These are phyloP conservation scores for Hermatobates lingyangjiaoensis DNA, from an alignment of 1,140 invertebrate species.

Conservation along the genomic window DNA sequence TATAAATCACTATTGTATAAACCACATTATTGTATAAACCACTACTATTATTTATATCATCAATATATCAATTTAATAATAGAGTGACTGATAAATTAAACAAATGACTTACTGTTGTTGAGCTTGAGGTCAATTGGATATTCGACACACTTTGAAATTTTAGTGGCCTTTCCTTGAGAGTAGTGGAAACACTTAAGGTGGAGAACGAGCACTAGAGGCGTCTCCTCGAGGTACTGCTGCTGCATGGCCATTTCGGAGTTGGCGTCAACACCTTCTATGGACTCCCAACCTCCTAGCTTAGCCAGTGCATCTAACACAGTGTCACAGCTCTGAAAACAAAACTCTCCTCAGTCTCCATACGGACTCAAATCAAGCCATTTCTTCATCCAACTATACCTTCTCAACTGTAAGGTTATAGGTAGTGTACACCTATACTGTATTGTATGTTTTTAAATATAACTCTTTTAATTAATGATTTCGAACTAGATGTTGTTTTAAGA, in stretches of 20 bases:
- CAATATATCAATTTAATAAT: too few relatives aligned
- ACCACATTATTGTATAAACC: too few relatives aligned
- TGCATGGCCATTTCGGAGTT: conserved; percentile 68
- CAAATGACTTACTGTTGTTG: conserved; percentile 70
- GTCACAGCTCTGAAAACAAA: conserved; percentile 43
- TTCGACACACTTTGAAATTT: conserved; percentile 75
- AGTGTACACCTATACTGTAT: too few relatives aligned
- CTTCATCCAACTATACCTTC: too few relatives aligned
- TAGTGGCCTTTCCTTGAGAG: conserved; percentile 60
- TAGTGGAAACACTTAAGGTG: conserved; percentile 70
- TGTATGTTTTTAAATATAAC: too few relatives aligned
- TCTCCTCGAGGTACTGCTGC: conserved; percentile 65
- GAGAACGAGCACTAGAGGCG: conserved; percentile 63
- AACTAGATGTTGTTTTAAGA: too few relatives aligned
- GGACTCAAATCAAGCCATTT: too few relatives aligned
- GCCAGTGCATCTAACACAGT: conserved; percentile 72
- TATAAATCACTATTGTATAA: too few relatives aligned
- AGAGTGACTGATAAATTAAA: too few relatives aligned
- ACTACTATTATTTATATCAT: too few relatives aligned
- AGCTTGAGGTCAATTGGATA: conserved; percentile 79
- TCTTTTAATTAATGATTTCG: too few relatives aligned
- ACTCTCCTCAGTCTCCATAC: background rate
- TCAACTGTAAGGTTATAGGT: too few relatives aligned
- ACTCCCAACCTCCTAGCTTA: conserved; percentile 59
- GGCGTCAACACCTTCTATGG: conserved; percentile 66